phyloP scores from a whole-genome alignment of 2,113 vertebrate species.

The Aviceda subcristata region DNA sequence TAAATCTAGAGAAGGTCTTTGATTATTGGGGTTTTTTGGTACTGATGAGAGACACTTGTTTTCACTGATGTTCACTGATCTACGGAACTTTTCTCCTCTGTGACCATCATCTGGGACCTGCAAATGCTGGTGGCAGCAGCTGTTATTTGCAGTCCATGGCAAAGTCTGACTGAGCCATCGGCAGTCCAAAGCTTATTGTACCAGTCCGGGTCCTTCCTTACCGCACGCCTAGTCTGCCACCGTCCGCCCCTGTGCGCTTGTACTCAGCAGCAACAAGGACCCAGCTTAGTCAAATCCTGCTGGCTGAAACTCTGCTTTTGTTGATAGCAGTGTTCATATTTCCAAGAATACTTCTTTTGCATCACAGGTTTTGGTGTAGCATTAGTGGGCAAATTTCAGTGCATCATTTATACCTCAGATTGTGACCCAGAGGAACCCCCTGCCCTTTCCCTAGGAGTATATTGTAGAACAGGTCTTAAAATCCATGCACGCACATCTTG shows the following conservation, averaged over 20 bases:
- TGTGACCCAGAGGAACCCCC: not conserved
- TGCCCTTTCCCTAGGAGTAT: not conserved
- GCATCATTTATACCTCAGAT: fast-evolving
- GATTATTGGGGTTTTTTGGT: not conserved
- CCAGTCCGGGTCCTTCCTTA: not conserved
- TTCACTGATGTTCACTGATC: not conserved
- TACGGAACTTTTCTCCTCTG: not conserved
- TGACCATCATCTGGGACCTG: not conserved
- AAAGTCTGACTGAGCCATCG: not conserved
- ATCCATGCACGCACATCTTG: not conserved
- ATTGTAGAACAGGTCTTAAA: not conserved
- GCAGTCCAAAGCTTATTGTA: not conserved
- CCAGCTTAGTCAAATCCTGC: not conserved
- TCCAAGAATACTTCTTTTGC: not conserved
- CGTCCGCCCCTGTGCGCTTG: fast-evolving
- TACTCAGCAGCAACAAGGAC: not conserved
- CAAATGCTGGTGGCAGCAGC: not conserved
- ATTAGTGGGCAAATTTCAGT: not conserved
- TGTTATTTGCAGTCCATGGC: not conserved
- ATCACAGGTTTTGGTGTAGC: not conserved
- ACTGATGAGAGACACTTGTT: not conserved
- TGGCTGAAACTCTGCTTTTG: fast-evolving
- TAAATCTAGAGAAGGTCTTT: not conserved
- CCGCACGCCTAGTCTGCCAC: fast-evolving
- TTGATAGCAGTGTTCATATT: not conserved